These are phyloP conservation scores for Centroberyx gerrardi DNA, from an alignment of 2,797 vertebrate genomes.

Conservation along the genomic window DNA sequence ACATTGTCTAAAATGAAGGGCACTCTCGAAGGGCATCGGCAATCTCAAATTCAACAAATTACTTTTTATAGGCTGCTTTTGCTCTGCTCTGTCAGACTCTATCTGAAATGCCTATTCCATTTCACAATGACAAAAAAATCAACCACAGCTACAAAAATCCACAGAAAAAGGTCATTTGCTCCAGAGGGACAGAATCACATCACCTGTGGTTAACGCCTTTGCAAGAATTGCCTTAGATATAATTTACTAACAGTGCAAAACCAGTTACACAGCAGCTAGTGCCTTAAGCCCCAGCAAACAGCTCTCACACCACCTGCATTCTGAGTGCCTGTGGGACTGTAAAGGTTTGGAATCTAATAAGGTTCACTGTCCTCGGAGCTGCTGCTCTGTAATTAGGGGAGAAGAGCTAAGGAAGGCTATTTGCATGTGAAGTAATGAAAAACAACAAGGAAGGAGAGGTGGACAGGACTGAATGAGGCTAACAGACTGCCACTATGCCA, in stretches of 20 bases:
- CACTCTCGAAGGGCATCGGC: conserved; percentile 41
- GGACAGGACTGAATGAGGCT: conserved; percentile 13
- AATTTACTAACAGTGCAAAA: conserved; percentile 30
- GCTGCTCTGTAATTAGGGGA: conserved; percentile 38
- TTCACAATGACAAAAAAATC: conserved; percentile 29
- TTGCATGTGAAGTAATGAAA: conserved; percentile 44
- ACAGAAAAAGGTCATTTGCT: conserved; percentile 54
- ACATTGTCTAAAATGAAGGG: conserved; percentile 52
- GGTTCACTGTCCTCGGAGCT: conserved; percentile 30
- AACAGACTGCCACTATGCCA: conserved; percentile 19
- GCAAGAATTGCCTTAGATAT: conserved; percentile 41
- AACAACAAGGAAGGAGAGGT: conserved; percentile 21
- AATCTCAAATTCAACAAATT: conserved; percentile 21
- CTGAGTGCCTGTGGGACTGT: conserved; percentile 47
- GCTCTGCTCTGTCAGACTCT: conserved; percentile 11
- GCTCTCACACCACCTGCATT: conserved; percentile 48
- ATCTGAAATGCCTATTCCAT: conserved; percentile 17
- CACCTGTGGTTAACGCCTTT: conserved; percentile 53
- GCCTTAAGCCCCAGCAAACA: conserved; percentile 30
- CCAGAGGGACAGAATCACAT: conserved; percentile 32
- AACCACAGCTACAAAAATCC: conserved; percentile 15
- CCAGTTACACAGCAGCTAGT: conserved; percentile 33
- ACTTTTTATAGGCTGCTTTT: conserved; percentile 44
- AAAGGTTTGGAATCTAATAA: conserved; percentile 30
- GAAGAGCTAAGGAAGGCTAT: conserved; percentile 36